Conservation (phyloP, 2,113 vertebrate genomes). For the Clarias batrachus region DNA sequence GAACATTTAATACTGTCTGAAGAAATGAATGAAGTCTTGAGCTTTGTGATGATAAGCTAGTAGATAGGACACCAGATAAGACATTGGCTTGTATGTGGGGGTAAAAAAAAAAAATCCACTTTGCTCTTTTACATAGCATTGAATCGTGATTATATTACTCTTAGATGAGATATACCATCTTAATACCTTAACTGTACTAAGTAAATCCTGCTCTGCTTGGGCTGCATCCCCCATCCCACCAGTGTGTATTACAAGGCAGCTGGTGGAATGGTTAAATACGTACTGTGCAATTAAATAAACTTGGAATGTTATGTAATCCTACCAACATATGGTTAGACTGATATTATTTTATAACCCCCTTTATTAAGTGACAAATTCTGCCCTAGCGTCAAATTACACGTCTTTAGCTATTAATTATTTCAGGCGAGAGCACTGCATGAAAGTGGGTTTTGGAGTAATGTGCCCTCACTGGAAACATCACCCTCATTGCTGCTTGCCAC, state of each 20-base stretch:
- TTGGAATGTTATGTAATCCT: conserved; percentile 13
- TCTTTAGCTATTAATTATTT: conserved; percentile 41
- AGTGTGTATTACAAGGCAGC: background rate
- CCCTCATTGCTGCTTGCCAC: conserved; percentile 40
- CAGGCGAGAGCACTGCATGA: background rate
- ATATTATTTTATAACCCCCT: conserved; percentile 19
- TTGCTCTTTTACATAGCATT: background rate
- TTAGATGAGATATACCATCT: background rate
- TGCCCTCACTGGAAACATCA: conserved; percentile 46
- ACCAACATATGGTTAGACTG: conserved; percentile 8
- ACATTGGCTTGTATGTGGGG: background rate
- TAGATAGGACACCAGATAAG: background rate
- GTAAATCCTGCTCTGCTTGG: background rate
- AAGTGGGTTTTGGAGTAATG: conserved; percentile 32
- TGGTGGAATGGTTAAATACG: background rate
- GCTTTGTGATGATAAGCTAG: background rate
- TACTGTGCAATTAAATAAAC: background rate
- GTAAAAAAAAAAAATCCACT: background rate
- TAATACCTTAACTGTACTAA: no score
- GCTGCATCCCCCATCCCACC: background rate
- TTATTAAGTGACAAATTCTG: conserved; percentile 25
- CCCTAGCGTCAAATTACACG: conserved; percentile 22
- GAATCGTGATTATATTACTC: background rate
- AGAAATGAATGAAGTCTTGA: background rate
- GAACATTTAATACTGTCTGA: conserved; percentile 4